phyloP scores from a whole-genome alignment of 2,797 vertebrate genomes.

The Heterohyrax brucei region DNA sequence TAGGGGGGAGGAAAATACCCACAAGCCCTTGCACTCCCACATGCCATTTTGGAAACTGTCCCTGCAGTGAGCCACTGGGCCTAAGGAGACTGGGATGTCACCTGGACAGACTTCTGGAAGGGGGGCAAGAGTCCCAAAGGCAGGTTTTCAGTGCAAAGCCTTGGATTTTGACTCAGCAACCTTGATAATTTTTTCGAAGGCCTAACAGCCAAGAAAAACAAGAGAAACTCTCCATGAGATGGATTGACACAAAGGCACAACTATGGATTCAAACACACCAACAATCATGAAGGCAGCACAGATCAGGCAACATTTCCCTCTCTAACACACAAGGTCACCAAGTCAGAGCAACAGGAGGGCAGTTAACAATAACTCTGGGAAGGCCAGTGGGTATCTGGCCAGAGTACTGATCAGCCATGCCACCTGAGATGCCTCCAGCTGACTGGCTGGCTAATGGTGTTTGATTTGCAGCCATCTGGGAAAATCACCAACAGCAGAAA shows the following conservation, averaged over 20 bases:
- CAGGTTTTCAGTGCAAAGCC: background rate
- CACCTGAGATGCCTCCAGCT: background rate
- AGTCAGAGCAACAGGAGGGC: too few species aligned
- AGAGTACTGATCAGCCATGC: background rate
- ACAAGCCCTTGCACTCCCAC: background rate
- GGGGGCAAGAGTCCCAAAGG: background rate
- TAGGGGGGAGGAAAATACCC: background rate
- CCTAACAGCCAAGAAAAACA: background rate
- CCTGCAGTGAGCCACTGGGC: background rate
- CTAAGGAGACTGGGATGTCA: background rate
- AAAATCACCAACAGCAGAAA: background rate
- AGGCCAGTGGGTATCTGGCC: background rate
- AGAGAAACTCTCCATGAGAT: background rate
- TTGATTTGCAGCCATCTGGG: background rate
- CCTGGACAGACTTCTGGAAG: background rate
- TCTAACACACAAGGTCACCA: background rate
- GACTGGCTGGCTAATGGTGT: background rate
- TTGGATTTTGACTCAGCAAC: background rate
- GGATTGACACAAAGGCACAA: too few species aligned
- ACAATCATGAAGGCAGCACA: background rate
- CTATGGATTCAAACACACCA: background rate
- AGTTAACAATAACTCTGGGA: background rate
- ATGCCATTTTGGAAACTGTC: background rate
- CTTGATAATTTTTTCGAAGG: background rate
- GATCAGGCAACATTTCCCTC: background rate